Evolutionary conservation across 2,888 invertebrate genomes (phyloP).

Genomic region (Drosophila cracens): DNA sequence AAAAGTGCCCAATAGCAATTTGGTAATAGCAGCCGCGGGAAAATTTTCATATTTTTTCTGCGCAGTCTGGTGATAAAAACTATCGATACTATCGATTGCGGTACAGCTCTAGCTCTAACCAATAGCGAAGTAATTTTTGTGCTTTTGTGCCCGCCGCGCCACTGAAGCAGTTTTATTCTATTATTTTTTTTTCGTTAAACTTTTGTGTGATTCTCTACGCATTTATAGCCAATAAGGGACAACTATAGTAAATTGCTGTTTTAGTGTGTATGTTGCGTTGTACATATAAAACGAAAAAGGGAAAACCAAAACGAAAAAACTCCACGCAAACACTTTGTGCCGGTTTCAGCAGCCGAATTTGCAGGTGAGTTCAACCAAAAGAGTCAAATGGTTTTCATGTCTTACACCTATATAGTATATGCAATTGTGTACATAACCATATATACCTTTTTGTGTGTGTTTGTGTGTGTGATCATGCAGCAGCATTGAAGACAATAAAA

Average conservation of each 20-base stretch:
- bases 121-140: slow-evolving; percentile 56
- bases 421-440: slow-evolving; percentile 11
- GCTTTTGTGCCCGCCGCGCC: slow-evolving; percentile 65
- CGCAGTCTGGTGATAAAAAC: slow-evolving; percentile 23
- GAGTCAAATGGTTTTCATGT: slow-evolving; percentile 40
- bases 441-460: slow-evolving; percentile 1
- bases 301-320: slow-evolving; percentile 32
- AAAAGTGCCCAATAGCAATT: slow-evolving; percentile 8
- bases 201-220: slow-evolving; percentile 55
- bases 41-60: slow-evolving; percentile 38
- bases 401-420: slow-evolving; percentile 19
- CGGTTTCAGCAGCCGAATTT: slow-evolving; percentile 54
- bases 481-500: slow-evolving; percentile 51
- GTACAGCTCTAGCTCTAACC: slow-evolving; percentile 39
- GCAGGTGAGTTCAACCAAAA: slow-evolving; percentile 50
- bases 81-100: slow-evolving; percentile 50
- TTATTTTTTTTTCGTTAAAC: slow-evolving; percentile 60
- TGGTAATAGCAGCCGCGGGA: slow-evolving; percentile 36
- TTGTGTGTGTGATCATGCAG: slow-evolving; percentile 47
- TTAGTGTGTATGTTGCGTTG: slow-evolving; percentile 48
- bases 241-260: slow-evolving; percentile 38
- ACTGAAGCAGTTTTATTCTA: slow-evolving; percentile 53
- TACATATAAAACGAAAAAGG: slow-evolving; percentile 25
- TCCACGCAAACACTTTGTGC: slow-evolving; percentile 59
- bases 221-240: slow-evolving; percentile 47